Conservation (phyloP, 2,797 vertebrate genomes). For the Avahi laniger region DNA sequence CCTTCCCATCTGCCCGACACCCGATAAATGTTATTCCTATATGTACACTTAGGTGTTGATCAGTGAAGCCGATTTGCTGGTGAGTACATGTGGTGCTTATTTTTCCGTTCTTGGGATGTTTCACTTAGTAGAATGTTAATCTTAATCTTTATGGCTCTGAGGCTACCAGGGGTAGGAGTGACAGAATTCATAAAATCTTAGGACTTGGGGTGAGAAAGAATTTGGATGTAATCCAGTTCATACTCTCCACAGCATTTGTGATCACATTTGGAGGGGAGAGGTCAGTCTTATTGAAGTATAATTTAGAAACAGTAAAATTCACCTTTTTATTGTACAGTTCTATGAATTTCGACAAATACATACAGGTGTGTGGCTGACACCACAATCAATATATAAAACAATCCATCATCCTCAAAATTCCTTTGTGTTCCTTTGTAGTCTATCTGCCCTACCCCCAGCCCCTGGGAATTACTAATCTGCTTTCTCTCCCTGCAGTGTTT, state of each 20-base stretch:
- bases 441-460: not conserved
- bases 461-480: not conserved
- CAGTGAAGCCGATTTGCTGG: too few relatives aligned
- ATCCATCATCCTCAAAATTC: not conserved
- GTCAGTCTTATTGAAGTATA: constrained; percentile 11
- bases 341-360: constrained; percentile 8
- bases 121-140: too few relatives aligned
- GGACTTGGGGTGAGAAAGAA: not conserved
- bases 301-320: constrained; percentile 31
- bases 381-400: not conserved
- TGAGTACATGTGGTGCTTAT: too few relatives aligned
- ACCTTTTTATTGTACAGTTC: constrained; percentile 5
- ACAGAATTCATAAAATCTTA: not conserved
- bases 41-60: too few relatives aligned
- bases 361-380: not conserved
- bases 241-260: not conserved
- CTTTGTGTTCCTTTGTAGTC: not conserved
- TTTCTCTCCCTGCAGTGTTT: not conserved
- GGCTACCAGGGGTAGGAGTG: not conserved
- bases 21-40: too few relatives aligned
- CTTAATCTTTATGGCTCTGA: not conserved
- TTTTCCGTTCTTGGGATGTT: too few relatives aligned
- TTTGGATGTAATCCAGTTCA: not conserved
- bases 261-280: not conserved
- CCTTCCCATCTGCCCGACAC: too few relatives aligned